Conservation (phyloP, 2,888 invertebrate species). For the Lutraria lutraria region DNA sequence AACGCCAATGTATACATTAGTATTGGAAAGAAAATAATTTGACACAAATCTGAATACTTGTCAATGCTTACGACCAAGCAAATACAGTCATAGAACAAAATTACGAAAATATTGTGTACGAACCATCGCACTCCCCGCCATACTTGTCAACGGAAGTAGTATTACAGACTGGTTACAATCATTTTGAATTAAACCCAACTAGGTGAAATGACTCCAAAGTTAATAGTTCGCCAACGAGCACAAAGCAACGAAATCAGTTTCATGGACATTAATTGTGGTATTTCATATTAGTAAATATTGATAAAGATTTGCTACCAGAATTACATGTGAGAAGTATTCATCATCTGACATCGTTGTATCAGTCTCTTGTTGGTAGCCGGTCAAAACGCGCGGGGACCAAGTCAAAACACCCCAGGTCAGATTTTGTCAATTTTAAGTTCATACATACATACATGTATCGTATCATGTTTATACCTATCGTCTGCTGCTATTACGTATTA, state of each 20-base stretch:
- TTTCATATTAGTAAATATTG: too few relatives aligned
- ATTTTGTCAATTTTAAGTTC: too few relatives aligned
- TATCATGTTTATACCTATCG: too few relatives aligned
- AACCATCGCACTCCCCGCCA: slow-evolving; percentile 55
- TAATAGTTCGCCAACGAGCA: too few relatives aligned
- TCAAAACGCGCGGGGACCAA: too few relatives aligned
- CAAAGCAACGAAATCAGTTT: too few relatives aligned
- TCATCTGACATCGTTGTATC: slow-evolving; percentile 11
- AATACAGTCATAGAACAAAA: neutral
- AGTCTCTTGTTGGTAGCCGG: neutral
- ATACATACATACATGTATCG: too few relatives aligned
- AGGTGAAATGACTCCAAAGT: neutral
- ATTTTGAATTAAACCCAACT: neutral
- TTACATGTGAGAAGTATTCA: neutral
- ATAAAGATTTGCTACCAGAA: neutral
- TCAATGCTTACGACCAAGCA: neutral
- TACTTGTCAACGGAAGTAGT: slow-evolving; percentile 52
- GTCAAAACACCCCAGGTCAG: too few relatives aligned
- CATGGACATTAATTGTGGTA: too few relatives aligned
- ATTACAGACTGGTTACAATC: slow-evolving; percentile 4
- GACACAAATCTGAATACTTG: neutral
- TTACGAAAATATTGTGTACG: slow-evolving; percentile 16
- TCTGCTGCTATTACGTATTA: too few relatives aligned
- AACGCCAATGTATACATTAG: neutral
- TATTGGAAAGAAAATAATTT: neutral